These are phyloP conservation scores for Lophotis ruficrista DNA, from an alignment of 2,113 vertebrate genomes.

Conservation along the genomic window DNA sequence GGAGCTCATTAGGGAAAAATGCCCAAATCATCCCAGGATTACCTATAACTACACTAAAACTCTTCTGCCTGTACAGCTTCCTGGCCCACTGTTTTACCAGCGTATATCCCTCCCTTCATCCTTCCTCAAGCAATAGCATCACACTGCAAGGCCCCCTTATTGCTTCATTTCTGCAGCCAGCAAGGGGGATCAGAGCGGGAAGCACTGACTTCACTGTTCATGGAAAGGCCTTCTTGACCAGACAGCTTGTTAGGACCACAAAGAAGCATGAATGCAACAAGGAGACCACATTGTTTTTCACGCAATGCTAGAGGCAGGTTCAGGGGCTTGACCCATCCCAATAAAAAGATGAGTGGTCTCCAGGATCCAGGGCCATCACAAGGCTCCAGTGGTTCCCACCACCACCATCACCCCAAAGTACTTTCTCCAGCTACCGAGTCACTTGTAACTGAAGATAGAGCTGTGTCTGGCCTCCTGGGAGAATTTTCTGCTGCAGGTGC, in stretches of 20 bases:
- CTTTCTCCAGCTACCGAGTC: not conserved
- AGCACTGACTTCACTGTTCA: not conserved
- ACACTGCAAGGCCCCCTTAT: not conserved
- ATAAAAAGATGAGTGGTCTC: not conserved
- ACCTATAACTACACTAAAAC: not conserved
- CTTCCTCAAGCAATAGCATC: not conserved
- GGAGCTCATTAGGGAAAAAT: not conserved
- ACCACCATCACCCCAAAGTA: not conserved
- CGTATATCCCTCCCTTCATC: not conserved
- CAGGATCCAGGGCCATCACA: not conserved
- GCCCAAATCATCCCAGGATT: not conserved
- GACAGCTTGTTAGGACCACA: not conserved
- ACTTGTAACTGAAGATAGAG: not conserved
- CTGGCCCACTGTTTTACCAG: not conserved
- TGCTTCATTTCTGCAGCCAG: not conserved
- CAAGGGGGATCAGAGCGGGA: not conserved
- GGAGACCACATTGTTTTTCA: not conserved
- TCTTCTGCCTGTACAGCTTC: not conserved
- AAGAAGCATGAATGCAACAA: not conserved
- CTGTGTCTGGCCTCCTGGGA: not conserved
- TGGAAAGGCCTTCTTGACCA: not conserved
- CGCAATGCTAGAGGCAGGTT: not conserved
- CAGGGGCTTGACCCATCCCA: not conserved
- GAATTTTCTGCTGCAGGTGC: slow-evolving; percentile 6
- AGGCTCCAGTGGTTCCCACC: not conserved